phyloP scores from a whole-genome alignment of 2,797 vertebrate species.

The Notamacropus eugenii region DNA sequence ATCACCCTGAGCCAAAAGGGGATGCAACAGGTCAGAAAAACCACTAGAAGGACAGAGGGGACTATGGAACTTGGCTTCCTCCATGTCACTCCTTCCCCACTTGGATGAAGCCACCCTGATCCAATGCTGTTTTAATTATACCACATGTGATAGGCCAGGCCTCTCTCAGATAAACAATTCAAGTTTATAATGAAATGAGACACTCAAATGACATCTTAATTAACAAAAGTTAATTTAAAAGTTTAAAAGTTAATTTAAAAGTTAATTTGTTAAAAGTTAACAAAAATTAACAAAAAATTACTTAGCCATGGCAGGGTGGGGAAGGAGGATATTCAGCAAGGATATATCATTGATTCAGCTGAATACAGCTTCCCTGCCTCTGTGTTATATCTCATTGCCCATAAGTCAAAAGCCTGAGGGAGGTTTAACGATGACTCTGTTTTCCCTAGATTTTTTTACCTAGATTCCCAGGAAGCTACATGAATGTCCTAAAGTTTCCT shows the following conservation, averaged over 20 bases:
- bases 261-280: no score
- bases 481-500: background rate
- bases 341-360: background rate
- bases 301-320: background rate
- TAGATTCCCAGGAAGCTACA: background rate
- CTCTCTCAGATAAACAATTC: background rate
- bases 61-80: background rate
- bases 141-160: background rate
- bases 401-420: background rate
- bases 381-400: background rate
- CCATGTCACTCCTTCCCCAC: background rate
- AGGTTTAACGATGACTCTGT: background rate
- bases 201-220: background rate
- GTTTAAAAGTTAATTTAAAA: no score
- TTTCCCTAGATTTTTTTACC: background rate
- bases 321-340: background rate
- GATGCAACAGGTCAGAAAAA: background rate
- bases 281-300: background rate
- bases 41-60: background rate
- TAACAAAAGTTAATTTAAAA: background rate
- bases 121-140: background rate
- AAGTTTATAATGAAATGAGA: background rate
- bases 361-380: background rate
- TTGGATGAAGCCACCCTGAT: background rate
- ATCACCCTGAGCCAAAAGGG: background rate